A percentile compares a stretch with the other conserved stretches of the same genome.
These are phyloP conservation scores for Pristis pectinata DNA, from an alignment of 2,797 vertebrate genomes.

Conservation along the genomic window DNA sequence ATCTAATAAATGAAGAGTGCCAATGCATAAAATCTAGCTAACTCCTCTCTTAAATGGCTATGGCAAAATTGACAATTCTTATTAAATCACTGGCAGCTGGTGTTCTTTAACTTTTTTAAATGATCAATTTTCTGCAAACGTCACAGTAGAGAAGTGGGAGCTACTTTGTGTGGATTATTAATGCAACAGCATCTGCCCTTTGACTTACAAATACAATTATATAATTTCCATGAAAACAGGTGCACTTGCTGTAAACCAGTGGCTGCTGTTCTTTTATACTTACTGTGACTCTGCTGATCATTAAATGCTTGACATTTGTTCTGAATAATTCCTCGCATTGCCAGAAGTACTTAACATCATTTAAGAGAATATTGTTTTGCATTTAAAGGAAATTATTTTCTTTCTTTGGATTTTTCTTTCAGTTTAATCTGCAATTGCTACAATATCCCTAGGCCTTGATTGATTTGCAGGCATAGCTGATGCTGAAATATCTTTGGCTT, in stretches of 20 bases:
- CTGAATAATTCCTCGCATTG: background rate
- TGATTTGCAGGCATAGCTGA: background rate
- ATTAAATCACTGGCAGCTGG: slow-evolving; percentile 34
- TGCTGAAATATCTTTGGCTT: background rate
- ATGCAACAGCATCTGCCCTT: slow-evolving; percentile 12
- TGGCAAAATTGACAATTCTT: background rate
- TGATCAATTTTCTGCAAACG: background rate
- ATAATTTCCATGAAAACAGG: slow-evolving; percentile 6
- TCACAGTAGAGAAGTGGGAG: background rate
- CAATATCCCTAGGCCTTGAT: background rate
- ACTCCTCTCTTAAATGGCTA: background rate
- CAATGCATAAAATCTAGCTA: slow-evolving; percentile 28
- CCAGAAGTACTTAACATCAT: background rate
- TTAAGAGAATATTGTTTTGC: background rate
- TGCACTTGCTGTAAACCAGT: slow-evolving; percentile 12
- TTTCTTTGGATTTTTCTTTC: background rate
- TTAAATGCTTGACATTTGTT: background rate
- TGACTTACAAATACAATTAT: slow-evolving; percentile 10
- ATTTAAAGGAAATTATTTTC: background rate
- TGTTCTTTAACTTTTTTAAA: background rate
- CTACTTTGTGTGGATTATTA: background rate
- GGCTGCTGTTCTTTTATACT: background rate
- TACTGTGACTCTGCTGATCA: background rate
- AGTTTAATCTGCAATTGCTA: background rate
- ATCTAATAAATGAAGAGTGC: background rate